Evolutionary conservation across 2,797 vertebrate species (phyloP).

Genomic region (Hirundo rustica): DNA sequence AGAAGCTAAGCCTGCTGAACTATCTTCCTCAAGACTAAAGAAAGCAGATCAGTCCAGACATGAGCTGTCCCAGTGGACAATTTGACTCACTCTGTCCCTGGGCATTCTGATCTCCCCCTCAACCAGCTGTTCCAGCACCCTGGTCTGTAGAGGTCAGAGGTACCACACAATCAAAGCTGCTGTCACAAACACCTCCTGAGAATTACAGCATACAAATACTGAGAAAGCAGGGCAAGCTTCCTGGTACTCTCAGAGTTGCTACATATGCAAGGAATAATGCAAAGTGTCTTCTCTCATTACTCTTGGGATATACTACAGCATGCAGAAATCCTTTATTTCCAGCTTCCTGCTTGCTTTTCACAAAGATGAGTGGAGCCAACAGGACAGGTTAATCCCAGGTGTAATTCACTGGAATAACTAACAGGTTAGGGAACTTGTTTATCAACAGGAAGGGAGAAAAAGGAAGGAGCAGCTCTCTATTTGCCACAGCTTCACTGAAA

Average conservation of each 20-base stretch:
- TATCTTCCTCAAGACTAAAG: constrained; percentile 49
- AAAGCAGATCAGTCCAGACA: constrained; percentile 22
- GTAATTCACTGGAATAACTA: not conserved
- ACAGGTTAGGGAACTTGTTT: not conserved
- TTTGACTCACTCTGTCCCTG: constrained; percentile 1
- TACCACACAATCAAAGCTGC: not conserved
- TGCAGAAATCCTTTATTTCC: not conserved
- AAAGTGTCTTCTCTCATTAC: not conserved
- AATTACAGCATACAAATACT: not conserved
- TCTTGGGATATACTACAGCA: not conserved
- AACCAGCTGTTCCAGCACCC: not conserved
- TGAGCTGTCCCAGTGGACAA: not conserved
- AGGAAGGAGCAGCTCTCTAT: not conserved
- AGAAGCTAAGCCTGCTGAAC: constrained; percentile 36
- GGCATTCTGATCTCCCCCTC: constrained; percentile 36
- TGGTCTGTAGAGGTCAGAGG: not conserved
- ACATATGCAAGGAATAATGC: not conserved
- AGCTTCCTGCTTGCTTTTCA: not conserved
- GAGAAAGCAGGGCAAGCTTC: not conserved
- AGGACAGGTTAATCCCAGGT: not conserved
- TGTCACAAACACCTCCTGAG: not conserved
- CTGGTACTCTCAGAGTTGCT: not conserved
- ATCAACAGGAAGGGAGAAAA: not conserved
- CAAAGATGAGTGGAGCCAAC: not conserved
- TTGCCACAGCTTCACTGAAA: not conserved